phyloP scores from a whole-genome alignment of 2,888 invertebrate species.

The Chrysolina oricalcia region DNA sequence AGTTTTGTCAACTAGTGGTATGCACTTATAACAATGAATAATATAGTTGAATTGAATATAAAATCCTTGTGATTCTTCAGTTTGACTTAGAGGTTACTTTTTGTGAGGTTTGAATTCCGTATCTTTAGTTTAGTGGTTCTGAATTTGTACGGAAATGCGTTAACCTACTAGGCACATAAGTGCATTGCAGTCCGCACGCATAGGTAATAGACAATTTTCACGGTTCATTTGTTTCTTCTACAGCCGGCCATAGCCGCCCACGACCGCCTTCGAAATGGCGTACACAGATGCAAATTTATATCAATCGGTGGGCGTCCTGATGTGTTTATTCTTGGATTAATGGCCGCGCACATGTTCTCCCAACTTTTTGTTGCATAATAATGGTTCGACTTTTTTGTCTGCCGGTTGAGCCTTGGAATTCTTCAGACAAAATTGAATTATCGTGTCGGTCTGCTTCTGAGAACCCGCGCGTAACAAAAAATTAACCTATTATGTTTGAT shows the following conservation, averaged over 20 bases:
- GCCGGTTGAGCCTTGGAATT: constrained; percentile 38
- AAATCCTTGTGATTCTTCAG: too few relatives aligned
- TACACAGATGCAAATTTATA: constrained; percentile 59
- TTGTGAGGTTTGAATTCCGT: too few relatives aligned
- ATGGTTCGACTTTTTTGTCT: constrained; percentile 42
- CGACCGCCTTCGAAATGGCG: constrained; percentile 52
- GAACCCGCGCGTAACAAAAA: not conserved
- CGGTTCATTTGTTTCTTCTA: constrained; percentile 56
- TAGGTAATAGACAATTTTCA: constrained; percentile 49
- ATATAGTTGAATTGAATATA: too few relatives aligned
- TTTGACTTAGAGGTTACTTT: too few relatives aligned
- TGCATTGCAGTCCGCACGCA: constrained; percentile 30
- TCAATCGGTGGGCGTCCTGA: constrained; percentile 56
- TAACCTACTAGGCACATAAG: constrained; percentile 11
- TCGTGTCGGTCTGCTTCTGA: constrained; percentile 6
- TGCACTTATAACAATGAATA: too few relatives aligned
- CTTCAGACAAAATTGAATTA: constrained; percentile 19
- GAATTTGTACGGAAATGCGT: not conserved
- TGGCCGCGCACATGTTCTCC: constrained; percentile 49
- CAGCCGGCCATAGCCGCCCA: constrained; percentile 54
- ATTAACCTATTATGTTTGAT: not conserved
- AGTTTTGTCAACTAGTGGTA: too few relatives aligned
- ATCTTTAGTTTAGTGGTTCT: too few relatives aligned
- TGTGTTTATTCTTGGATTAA: constrained; percentile 59
- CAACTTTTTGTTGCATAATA: constrained; percentile 49